A percentile compares a stretch with the other conserved stretches of the same genome.
These are phyloP conservation scores for Hydra vulgaris DNA, from an alignment of 30 jellyfish, hydroid and myxozoan genomes.

Conservation along the genomic window DNA sequence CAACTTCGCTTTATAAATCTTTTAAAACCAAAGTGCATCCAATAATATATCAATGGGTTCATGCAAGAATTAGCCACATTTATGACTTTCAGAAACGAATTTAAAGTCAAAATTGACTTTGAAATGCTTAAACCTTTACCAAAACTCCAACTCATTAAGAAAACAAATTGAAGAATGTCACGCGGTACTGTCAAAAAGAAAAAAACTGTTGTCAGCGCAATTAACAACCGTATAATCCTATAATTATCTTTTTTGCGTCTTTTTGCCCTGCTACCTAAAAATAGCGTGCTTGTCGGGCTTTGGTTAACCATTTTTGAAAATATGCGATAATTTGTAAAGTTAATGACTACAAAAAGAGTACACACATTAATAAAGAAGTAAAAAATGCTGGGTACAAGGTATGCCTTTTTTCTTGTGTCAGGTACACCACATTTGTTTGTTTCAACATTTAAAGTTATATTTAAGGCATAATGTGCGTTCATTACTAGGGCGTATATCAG, in stretches of 20 bases:
- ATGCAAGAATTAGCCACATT: conserved; percentile 86
- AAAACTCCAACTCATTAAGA: conserved; percentile 53
- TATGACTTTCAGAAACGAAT: conserved; percentile 56
- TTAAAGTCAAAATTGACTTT: conserved; percentile 17
- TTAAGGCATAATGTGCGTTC: conserved; percentile 37
- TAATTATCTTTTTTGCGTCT: conserved; percentile 37
- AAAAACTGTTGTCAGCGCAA: conserved; percentile 62
- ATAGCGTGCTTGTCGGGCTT: conserved; percentile 10
- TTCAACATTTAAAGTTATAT: conserved; percentile 2
- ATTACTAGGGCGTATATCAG: conserved; percentile 29
- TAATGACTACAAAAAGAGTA: conserved; percentile 39
- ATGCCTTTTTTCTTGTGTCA: conserved; percentile 9
- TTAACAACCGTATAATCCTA: conserved; percentile 44
- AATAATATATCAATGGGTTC: conserved; percentile 67
- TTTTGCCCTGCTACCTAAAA: conserved; percentile 26
- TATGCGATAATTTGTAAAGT: conserved; percentile 46
- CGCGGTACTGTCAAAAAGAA: conserved; percentile 73
- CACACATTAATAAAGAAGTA: conserved; percentile 47
- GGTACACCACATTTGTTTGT: conserved; percentile 33
- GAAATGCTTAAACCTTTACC: conserved; percentile 43
- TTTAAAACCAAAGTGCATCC: conserved; percentile 49
- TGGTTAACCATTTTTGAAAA: conserved; percentile 19
- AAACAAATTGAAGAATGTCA: conserved; percentile 47
- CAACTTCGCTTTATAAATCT: background rate
- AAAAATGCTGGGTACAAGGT: conserved; percentile 39